Evolutionary conservation across 2,113 vertebrate species (phyloP), one percentile per base, ranked within the genome.

Genomic region (Tretioscincus oriximinensis): DNA sequence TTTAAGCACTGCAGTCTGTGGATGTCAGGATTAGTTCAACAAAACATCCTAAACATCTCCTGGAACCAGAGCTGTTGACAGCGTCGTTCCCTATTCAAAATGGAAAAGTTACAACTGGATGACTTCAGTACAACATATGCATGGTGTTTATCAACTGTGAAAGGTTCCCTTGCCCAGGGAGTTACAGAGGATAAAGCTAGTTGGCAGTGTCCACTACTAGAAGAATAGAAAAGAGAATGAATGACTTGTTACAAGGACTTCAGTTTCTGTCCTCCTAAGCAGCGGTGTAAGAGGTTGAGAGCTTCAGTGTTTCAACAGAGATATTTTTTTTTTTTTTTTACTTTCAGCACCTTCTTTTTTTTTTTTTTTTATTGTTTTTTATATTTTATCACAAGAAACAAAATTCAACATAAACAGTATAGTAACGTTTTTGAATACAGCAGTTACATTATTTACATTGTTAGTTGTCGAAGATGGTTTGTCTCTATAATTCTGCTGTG

Each of bases 21-120:
- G 72, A 77, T 58, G 81, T 66, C 68, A 83, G 49, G 69, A 51
- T 47, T 58, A 10, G 29, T 24, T 71, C 75, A 41, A 24, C 68
- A 66, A 29, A 66, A 16, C 68, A 10, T 61, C 21, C 75, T 83
- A 58, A 72, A 47, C 60, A 9, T 54, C 24, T 77, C 68, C 75
- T 31, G 20, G 41, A 24, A 22, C 5, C 22, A 65, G 22, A 58
- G 68, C 45, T 9, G 20, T 72, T 41, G 29, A 60, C 68, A 58
- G 31, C 10, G 21, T 47, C 7, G 14, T 18, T 35, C 26, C 22
- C n/a, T 22, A 31, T 21, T n/a, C 47, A 14, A 45, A 47, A 28
- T 8, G 54, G 67, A 60, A 22, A 26, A 45, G 12, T 31, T 18
- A 24, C 78, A 35, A 73, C 70, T 60, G 14, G 68, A 51, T 82